Evolutionary conservation across 1,140 invertebrate genomes (phyloP), one percentile per base, ranked within the genome.

Genomic region (Zaprionus tsacasi): DNA sequence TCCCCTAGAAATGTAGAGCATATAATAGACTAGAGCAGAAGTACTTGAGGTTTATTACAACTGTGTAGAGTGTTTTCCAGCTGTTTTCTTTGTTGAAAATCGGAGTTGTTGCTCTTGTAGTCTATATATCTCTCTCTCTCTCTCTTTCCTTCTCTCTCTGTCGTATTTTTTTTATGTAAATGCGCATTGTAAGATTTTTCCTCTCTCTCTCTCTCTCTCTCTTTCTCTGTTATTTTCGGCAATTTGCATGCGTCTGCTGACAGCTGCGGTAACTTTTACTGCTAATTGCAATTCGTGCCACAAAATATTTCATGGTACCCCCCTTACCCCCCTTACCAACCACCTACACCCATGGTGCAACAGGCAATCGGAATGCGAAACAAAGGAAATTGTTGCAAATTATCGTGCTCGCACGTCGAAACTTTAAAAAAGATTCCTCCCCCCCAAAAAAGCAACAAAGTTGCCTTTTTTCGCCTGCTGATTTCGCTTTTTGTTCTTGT

Each of bases 281-380:
- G 48, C 50, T 73, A 63, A 74, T 69, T 74, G 71, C 71, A 63
- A 33, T 30, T 54, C 40, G 66, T 70, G 66, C 71, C 58, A 40
- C 58, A 74, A 57, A 55, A 70, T 48, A 58, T 57, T 69, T 43
- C 45, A 71, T 59, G 10, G 1, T 50, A 65, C 12, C 11, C 60
- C 21, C 2, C 21, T 21, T 2, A 36, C 7, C 38, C 40, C 2
- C 3, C 11, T 8, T 17, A 36, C 38, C 27, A n/a, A n/a, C 3
- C 38, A 12, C n/a, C 38, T 27, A 33, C 8, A 10, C 15, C 15
- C 45, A 48, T 7, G 6, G 8, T 17, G 15, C 7, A 30, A 30
- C 45, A 11, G 1, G 1, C 45, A 66, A 72, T 50, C 8, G 60
- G 50, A 52, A 59, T 59, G 50, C 6, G 36, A 40, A 73, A 50